Base-by-base conservation (phyloP, 2,113 vertebrate genomes). In the Tricholaema leucomelas region DNA sequence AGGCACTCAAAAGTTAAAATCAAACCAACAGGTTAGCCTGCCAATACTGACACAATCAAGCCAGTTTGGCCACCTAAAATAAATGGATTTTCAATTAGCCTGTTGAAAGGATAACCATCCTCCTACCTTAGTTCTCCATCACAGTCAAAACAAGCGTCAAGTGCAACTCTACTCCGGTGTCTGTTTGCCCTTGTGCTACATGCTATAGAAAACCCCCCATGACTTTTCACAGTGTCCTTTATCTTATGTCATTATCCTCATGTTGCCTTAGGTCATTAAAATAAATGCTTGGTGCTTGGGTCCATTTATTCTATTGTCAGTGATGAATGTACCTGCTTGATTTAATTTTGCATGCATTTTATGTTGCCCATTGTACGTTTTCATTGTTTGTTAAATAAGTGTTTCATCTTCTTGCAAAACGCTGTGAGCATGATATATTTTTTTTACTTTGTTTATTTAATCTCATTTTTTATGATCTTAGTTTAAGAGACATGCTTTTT, bases 331-430 rank as follows among this genome's bases (percentile, higher is more conserved):
- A 95, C 79, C 95, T 96, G 95, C 38, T 98, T 96, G 82, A 88
- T 96, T 97, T 96, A 94, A 97, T 98, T 97, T 95, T 95, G 76
- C 66, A 95, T 96, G 96, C 88, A 88, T 97, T 98, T 97, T 96
- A 93, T 96, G 96, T 96, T 18, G 8, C 77, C 87, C 36, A 90
- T 91, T 96, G 88, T 95, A 93, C 91, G 80, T 95, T 97, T 97
- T 93, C 92, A 94, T 72, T 72, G 31, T 92, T 96, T 97, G 96
- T 96, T 97, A 93, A 96, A 91, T 88, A 97, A 95, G 67, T 88
- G 42, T n/a, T 93, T 33, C 50, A 75, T 96, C 95, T 97, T 95
- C 88, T 92, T 91, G 82, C 58, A 89, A 91, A 83, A 86, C 86
- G 12, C 21, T 81, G 21, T 65, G 72, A 93, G 77, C 28, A 58